Conservation (phyloP, 2,113 vertebrate genomes). For the Bothrops jararaca region DNA sequence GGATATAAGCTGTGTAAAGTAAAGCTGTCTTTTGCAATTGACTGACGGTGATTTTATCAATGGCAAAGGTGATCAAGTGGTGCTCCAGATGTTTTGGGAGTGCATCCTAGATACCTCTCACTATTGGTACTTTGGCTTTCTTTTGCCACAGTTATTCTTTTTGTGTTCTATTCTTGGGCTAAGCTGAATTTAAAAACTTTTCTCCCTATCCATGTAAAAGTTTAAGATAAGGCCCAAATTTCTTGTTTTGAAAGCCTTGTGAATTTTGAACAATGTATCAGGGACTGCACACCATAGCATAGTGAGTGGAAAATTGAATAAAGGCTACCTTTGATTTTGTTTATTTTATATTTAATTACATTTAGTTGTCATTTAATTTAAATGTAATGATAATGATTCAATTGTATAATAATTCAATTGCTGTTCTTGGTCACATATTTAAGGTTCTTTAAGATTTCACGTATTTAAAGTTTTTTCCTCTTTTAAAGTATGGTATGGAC, state of each 20-base stretch:
- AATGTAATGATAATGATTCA: background rate
- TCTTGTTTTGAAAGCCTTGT: background rate
- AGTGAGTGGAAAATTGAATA: background rate
- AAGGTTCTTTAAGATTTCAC: background rate
- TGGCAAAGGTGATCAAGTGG: background rate
- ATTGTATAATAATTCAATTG: background rate
- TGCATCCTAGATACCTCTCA: background rate
- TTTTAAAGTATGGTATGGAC: background rate
- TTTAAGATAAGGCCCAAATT: background rate
- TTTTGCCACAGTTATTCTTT: background rate
- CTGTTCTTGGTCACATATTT: background rate
- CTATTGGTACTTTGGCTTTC: background rate
- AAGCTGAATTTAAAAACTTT: background rate
- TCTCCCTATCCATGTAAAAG: background rate
- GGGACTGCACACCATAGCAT: background rate
- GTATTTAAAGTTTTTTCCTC: background rate
- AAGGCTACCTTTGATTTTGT: background rate
- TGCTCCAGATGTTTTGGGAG: background rate
- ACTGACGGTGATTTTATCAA: background rate
- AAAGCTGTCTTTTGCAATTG: background rate
- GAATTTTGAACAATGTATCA: background rate
- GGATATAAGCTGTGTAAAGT: background rate
- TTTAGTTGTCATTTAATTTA: background rate
- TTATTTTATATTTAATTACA: background rate
- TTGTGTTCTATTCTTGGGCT: background rate